Percentiles rank a stretch among this genome's conserved stretches.
Evolutionary conservation across 1,140 invertebrate species (phyloP).

Genomic region (Trachymyrmex septentrionalis): DNA sequence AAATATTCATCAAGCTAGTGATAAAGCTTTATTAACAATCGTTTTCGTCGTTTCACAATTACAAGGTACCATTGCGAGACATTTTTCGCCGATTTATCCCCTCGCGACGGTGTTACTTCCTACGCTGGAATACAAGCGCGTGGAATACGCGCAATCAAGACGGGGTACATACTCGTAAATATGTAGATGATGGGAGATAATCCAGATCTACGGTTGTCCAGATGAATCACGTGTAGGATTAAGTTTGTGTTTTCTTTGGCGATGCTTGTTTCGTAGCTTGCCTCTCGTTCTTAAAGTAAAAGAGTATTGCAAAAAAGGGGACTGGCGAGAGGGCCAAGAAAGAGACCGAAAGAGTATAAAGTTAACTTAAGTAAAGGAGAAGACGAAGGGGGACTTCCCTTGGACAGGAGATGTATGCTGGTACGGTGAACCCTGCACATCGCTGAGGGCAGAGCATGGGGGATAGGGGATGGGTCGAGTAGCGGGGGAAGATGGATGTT

Average conservation of each 20-base stretch:
- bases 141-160: conserved; percentile 76
- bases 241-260: conserved; percentile 79
- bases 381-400: conserved; percentile 79
- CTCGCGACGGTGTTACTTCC: conserved; percentile 53
- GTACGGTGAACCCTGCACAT: conserved; percentile 78
- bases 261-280: conserved; percentile 72
- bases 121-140: conserved; percentile 62
- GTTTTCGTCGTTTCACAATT: conserved; percentile 21
- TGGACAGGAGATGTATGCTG: conserved; percentile 79
- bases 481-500: conserved; percentile 85
- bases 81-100: conserved; percentile 45
- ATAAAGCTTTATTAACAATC: not conserved
- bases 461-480: conserved; percentile 76
- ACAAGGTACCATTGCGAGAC: conserved; percentile 39
- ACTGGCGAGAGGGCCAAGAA: conserved; percentile 37
- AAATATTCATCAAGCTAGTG: not conserved
- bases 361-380: conserved; percentile 78
- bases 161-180: conserved; percentile 80
- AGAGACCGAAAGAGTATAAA: conserved; percentile 78
- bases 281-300: conserved; percentile 42
- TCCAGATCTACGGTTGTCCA: conserved; percentile 79
- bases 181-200: conserved; percentile 84
- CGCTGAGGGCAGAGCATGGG: conserved; percentile 77
- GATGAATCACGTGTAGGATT: conserved; percentile 81
- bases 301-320: conserved; percentile 28